Evolutionary conservation across 1,140 invertebrate species (phyloP), one percentile per base, ranked within the genome.

Genomic region (Metaphire vulgaris): DNA sequence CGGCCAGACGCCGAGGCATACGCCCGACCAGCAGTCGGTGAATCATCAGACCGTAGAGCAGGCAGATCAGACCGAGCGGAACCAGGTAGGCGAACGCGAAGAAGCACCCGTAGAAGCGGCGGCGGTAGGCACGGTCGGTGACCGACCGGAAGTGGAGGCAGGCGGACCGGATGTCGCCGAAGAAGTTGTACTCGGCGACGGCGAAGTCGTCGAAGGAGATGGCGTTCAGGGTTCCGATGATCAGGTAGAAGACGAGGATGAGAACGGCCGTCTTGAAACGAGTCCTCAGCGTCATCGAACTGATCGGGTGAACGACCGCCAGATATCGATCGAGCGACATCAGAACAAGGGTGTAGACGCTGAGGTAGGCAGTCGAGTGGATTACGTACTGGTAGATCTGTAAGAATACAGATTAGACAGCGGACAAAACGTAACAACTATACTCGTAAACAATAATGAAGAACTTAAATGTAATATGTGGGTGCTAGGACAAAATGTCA

Each of bases 251-350:
- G 26, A 88, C 79, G 0, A 87, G 88, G 77, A 92, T 89, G 16
- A 91, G 84, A 65, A 90, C 82, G 72, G 89, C 88, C 0, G 95
- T 93, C 85, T 97, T 96, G 68, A 88, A 89, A 83, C 95, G 92
- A 0, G 92, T 97, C 74, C 96, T 89, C 83, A 79, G 90, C 0
- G 92, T 91, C 90, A 95, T 96, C 72, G 93, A 95, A 0, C 91
- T 89, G 74, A 98, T 93, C 0, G 95, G 94, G 86, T 96, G 93
- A 0, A 96, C 94, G 12, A 98, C 95, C 26, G 96, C 96, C 81
- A 98, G 88, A 85, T 94, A 98, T 78, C 96, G 90, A 85, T 98
- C 96, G 29, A 97, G 86, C 26, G 94, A 96, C 95, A 98, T 97
- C 67, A 98, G 89, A 0, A 97, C 94, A 29, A 98, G 87, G 0